These are phyloP conservation scores for Tichodroma muraria DNA, from an alignment of 2,113 vertebrate genomes.

Conservation along the genomic window DNA sequence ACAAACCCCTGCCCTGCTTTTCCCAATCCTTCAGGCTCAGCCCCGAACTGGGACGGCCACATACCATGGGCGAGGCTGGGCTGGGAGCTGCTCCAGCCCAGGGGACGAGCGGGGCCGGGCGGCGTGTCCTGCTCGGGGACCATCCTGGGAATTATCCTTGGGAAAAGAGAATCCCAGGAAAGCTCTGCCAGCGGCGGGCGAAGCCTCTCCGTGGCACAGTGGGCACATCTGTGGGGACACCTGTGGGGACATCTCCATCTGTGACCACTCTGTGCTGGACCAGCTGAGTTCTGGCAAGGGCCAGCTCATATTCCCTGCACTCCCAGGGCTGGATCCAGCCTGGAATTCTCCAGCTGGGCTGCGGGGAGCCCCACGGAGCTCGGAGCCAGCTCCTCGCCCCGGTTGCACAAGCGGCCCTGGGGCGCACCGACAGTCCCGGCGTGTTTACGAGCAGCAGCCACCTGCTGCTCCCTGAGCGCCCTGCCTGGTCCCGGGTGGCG, in stretches of 20 bases:
- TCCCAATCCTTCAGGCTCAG: not conserved
- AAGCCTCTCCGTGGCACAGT: accelerated
- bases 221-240: accelerated
- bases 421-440: not conserved
- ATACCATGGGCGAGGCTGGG: not conserved
- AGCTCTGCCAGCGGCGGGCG: not conserved
- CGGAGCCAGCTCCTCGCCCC: conserved; percentile 4
- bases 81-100: not conserved
- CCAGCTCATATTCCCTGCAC: accelerated
- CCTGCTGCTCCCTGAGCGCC: not conserved
- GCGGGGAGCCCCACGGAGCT: not conserved
- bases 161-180: not conserved
- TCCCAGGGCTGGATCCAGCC: not conserved
- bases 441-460: not conserved
- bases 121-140: accelerated
- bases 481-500: accelerated
- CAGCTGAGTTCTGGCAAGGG: not conserved
- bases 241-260: accelerated
- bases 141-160: accelerated
- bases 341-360: not conserved
- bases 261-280: accelerated
- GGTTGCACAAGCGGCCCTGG: not conserved
- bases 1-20: not conserved
- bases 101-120: accelerated
- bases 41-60: not conserved